Base-by-base conservation (phyloP, 2,888 invertebrate species). In the Phengaris arion region DNA sequence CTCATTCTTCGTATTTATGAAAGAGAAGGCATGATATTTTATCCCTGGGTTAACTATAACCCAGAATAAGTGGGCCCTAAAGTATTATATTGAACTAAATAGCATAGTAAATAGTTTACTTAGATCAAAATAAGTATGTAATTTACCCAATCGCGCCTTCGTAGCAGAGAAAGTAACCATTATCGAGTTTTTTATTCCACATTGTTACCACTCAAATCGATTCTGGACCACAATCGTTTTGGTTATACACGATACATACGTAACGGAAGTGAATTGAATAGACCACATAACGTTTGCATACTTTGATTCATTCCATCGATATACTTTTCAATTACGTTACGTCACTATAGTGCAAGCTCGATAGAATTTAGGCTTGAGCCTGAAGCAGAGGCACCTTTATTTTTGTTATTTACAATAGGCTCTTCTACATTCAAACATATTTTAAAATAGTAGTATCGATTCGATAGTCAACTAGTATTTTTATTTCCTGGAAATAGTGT, bases 221-320 rank as follows among this genome's bases (percentile, higher is more conserved):
- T 87, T 89, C 86, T 84, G 79, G 84, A 87, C 88, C 88, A 81
- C 89, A 89, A 85, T 83, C 86, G 86, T 85, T 88, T 88, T 84
- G 82, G 80, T 82, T 82, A 81, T 84, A 64, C 83, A 85, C 87
- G 86, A 81, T 85, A 87, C 86, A 87, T 87, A 89, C 88, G 85
- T 80, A 85, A 86, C 85, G 87, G 87, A 87, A 87, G 83, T 84
- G 79, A 78, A 81, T 82, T 83, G 81, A 77, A 77, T 80, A 78
- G 76, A 84, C 85, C 84, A 81, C 85, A 84, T 81, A 81, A 80
- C 80, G 81, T 82, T 54, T 55, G 69, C 75, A 68, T 64, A 52
- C 45, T 55, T 69, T 46, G 68, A 69, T 55, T 68, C 46, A 55
- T 69, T 75, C 48, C 35, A 64, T 75, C 55, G 74, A 75, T 75